Base-by-base conservation (phyloP, 1,140 invertebrate genomes). In the Spodoptera litura region DNA sequence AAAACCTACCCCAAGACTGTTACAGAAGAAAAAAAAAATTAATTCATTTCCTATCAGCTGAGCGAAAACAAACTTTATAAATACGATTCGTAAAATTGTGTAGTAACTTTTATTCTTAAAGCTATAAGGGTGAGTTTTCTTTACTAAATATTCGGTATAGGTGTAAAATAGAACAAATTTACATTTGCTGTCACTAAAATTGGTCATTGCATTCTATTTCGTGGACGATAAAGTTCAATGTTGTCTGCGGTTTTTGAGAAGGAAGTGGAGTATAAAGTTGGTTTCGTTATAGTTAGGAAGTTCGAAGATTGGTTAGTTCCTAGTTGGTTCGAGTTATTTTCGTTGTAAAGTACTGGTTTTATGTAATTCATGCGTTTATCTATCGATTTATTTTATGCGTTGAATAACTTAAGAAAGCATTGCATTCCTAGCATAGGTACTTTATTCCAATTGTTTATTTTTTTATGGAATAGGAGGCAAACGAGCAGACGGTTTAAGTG, bases 231-330 rank as follows among this genome's bases (percentile, higher is more conserved):
- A 70, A 35, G 49, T 70, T 70, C 66, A 53, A 70, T 70, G 20
- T 70, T 15, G 44, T 53, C 52, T 70, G 66, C 25, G 66, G 44
- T 70, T 70, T 31, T 9, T 44, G 6, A 27, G 20, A 52, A 52
- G 51, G 27, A 38, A 51, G 35, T 61, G 56, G 51, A 49, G n/a
- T 20, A 1, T 10, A 35, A 75, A 11, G 8, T 51, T 75, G 61
- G 77, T 61, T 61, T 31, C 3, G 38, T 61, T 56, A 56, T 53
- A 12, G 49, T 31, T 56, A 79, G 78, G 70, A 79, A 77, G 53
- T 74, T 13, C 49, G 52, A 71, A 71, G 66, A 77, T 76, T 64
- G 56, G 31, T 66, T 27, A 35, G 15, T 81, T 77, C 73, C 73
- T 75, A 78, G 78, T 66, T 74, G 55, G 35, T 79, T 64, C 3